phyloP scores from a whole-genome alignment of 2,797 vertebrate species.

The Acipenser oxyrinchus region DNA sequence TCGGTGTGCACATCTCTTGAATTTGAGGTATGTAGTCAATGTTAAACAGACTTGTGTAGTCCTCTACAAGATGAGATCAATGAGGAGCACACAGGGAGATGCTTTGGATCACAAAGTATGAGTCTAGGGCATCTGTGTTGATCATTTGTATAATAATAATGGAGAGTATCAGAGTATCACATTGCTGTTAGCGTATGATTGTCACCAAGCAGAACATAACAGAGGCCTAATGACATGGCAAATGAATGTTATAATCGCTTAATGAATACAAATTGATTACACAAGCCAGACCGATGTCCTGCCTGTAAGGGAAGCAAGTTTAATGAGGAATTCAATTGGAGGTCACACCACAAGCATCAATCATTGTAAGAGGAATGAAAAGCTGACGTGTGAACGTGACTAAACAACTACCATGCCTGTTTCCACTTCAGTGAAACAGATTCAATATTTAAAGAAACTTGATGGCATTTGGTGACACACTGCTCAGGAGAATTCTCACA shows the following conservation, averaged over 20 bases:
- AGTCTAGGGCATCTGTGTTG: too few relatives aligned
- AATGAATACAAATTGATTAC: constrained; percentile 16
- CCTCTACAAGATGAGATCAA: too few relatives aligned
- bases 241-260: constrained; percentile 13
- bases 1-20: too few relatives aligned
- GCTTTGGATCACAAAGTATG: too few relatives aligned
- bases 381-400: constrained; percentile 4
- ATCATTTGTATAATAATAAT: too few relatives aligned
- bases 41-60: too few relatives aligned
- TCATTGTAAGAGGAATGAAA: constrained; percentile 9
- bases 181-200: background rate
- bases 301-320: constrained; percentile 9
- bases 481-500: too few relatives aligned
- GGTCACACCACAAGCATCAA: constrained; percentile 19
- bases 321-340: constrained; percentile 12
- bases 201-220: background rate
- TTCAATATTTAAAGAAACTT: background rate
- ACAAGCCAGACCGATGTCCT: constrained; percentile 9
- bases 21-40: too few relatives aligned
- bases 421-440: constrained; percentile 12
- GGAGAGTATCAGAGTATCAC: too few relatives aligned
- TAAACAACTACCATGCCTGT: constrained; percentile 1
- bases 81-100: too few relatives aligned
- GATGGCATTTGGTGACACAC: too few relatives aligned
- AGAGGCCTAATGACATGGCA: constrained; percentile 1